Evolutionary conservation across 2,888 invertebrate genomes (phyloP).

Genomic region (Subacronicta megacephala): DNA sequence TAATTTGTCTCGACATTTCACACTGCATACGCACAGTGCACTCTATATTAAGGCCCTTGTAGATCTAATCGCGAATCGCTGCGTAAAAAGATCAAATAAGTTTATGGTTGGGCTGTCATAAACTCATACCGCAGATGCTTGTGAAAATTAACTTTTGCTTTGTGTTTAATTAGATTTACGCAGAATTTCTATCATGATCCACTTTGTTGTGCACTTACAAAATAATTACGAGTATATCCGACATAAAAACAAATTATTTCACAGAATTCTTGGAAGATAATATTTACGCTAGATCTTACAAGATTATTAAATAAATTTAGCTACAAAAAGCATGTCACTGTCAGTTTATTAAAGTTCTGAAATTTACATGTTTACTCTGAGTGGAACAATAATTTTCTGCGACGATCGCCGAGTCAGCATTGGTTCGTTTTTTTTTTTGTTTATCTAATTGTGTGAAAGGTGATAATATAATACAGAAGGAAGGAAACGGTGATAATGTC

Average conservation of each 20-base stretch:
- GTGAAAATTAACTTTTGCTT: conserved; percentile 6
- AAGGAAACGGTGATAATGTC: no score
- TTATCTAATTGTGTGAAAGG: no score
- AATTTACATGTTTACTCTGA: not conserved
- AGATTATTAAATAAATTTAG: not conserved
- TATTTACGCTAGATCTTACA: not conserved
- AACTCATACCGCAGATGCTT: conserved; percentile 16
- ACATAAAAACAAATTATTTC: not conserved
- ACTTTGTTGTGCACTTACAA: not conserved
- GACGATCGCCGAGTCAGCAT: no score
- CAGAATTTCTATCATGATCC: not conserved
- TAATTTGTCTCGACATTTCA: conserved; percentile 82
- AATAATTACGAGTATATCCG: not conserved
- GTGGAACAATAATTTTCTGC: no score
- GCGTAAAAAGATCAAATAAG: conserved; percentile 52
- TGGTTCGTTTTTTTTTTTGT: no score
- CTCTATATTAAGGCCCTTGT: conserved; percentile 57
- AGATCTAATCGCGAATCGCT: conserved; percentile 57
- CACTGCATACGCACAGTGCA: conserved; percentile 64
- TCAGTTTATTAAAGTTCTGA: no score
- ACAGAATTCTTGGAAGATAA: not conserved
- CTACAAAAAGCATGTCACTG: not conserved
- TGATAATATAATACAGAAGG: no score
- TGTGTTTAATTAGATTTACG: conserved; percentile 18
- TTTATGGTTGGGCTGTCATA: conserved; percentile 30